Percentiles rank a stretch among this genome's conserved stretches.
Evolutionary conservation across 2,888 invertebrate species (phyloP).

Genomic region (Allolobophora icterica): DNA sequence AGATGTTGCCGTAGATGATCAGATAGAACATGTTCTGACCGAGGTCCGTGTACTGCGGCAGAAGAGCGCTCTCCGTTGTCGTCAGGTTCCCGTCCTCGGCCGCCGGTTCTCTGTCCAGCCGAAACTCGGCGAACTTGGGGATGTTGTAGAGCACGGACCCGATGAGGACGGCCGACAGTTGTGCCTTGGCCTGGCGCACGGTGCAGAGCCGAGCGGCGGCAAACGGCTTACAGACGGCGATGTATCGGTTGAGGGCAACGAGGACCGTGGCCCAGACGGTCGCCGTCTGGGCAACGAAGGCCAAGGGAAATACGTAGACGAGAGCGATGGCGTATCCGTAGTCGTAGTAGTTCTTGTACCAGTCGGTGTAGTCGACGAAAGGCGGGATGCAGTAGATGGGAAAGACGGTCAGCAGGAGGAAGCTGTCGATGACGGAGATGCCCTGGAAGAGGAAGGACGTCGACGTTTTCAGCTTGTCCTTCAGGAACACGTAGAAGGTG

Average conservation of each 20-base stretch:
- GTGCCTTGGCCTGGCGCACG: slow-evolving; percentile 44
- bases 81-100: neutral
- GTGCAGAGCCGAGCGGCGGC: slow-evolving; percentile 45
- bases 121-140: slow-evolving; percentile 43
- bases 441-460: slow-evolving; percentile 50
- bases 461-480: slow-evolving; percentile 51
- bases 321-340: slow-evolving; percentile 24
- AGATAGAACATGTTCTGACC: neutral
- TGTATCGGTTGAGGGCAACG: slow-evolving; percentile 47
- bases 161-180: slow-evolving; percentile 43
- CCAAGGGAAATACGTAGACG: slow-evolving; percentile 44
- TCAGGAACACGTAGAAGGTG: slow-evolving; percentile 47
- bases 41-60: neutral
- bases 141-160: slow-evolving; percentile 48
- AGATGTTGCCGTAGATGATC: slow-evolving; percentile 43
- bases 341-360: slow-evolving; percentile 39
- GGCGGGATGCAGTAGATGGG: slow-evolving; percentile 47
- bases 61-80: neutral
- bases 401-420: slow-evolving; percentile 46
- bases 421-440: slow-evolving; percentile 47
- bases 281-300: slow-evolving; percentile 44
- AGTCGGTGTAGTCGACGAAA: slow-evolving; percentile 43
- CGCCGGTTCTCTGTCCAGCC: neutral
- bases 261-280: slow-evolving; percentile 49
- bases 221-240: slow-evolving; percentile 49